Evolutionary conservation across 2,797 vertebrate genomes (phyloP).

Genomic region (Monodelphis domestica): DNA sequence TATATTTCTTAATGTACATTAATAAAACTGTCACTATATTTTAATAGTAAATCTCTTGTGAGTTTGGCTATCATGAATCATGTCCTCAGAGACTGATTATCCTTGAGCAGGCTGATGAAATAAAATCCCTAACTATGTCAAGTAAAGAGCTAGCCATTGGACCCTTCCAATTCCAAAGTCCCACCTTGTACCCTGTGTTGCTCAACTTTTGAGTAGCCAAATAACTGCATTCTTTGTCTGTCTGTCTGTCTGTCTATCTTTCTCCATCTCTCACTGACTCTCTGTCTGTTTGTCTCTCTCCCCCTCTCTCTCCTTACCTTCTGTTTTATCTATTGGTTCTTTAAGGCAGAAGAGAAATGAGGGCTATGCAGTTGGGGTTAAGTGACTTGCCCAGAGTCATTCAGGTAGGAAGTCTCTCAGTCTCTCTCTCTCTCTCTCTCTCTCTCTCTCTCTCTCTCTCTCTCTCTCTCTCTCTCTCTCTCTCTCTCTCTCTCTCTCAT

Average conservation of each 20-base stretch:
- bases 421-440: neutral
- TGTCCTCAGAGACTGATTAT: neutral
- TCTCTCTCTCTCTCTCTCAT: too few species aligned
- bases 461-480: too few species aligned
- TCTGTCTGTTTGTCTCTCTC: too few species aligned
- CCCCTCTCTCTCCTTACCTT: too few species aligned
- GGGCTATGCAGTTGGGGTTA: too few species aligned
- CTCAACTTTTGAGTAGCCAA: neutral
- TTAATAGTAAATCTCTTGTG: neutral
- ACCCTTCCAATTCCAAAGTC: neutral
- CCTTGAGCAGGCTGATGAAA: neutral
- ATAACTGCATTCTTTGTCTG: neutral
- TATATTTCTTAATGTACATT: neutral
- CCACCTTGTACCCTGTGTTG: neutral
- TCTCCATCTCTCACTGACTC: neutral
- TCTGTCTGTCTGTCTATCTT: neutral
- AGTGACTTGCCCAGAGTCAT: too few species aligned
- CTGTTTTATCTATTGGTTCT: too few species aligned
- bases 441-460: too few species aligned
- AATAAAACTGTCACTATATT: neutral
- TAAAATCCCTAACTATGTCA: neutral
- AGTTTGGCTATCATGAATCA: neutral
- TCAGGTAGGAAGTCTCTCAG: too few species aligned
- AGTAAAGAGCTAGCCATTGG: neutral
- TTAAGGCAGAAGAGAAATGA: too few species aligned